Evolutionary conservation across 2,888 invertebrate genomes (phyloP).

Genomic region (Limnephilus auricula): DNA sequence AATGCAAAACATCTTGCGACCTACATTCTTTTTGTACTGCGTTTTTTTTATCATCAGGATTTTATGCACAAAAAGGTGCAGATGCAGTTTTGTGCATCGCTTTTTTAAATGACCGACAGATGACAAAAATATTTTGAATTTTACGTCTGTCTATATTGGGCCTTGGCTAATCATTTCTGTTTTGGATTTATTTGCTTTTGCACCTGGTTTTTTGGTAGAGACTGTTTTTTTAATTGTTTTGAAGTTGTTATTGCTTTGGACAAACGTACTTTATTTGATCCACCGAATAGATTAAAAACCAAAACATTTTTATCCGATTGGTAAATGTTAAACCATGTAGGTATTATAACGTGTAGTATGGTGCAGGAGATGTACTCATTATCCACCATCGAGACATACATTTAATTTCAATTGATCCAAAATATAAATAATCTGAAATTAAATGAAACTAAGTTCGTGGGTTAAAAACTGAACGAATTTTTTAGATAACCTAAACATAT

Average conservation of each 20-base stretch:
- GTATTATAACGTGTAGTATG: too few relatives aligned
- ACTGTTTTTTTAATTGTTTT: slow-evolving; percentile 5
- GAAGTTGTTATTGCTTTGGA: background rate
- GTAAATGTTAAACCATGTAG: background rate
- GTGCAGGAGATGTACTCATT: too few relatives aligned
- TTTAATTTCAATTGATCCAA: too few relatives aligned
- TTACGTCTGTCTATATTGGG: slow-evolving; percentile 12
- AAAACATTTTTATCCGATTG: background rate
- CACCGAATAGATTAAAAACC: background rate
- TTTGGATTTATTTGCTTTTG: slow-evolving; percentile 44
- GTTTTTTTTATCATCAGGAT: slow-evolving; percentile 49
- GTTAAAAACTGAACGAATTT: too few relatives aligned
- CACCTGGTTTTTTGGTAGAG: slow-evolving; percentile 43
- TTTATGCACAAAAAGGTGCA: slow-evolving; percentile 43
- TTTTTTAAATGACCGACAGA: slow-evolving; percentile 55
- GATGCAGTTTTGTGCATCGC: slow-evolving; percentile 55
- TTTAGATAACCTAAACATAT: too few relatives aligned
- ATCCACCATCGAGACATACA: too few relatives aligned
- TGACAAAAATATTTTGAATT: slow-evolving; percentile 52
- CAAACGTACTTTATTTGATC: background rate
- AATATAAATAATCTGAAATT: too few relatives aligned
- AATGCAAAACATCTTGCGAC: slow-evolving; percentile 66
- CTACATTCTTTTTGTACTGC: slow-evolving; percentile 55
- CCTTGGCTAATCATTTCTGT: slow-evolving; percentile 56
- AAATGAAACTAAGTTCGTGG: too few relatives aligned